A percentile compares a stretch with the other conserved stretches of the same genome.
Conservation (phyloP, 2,797 vertebrate genomes). For the Spinus pinus region DNA sequence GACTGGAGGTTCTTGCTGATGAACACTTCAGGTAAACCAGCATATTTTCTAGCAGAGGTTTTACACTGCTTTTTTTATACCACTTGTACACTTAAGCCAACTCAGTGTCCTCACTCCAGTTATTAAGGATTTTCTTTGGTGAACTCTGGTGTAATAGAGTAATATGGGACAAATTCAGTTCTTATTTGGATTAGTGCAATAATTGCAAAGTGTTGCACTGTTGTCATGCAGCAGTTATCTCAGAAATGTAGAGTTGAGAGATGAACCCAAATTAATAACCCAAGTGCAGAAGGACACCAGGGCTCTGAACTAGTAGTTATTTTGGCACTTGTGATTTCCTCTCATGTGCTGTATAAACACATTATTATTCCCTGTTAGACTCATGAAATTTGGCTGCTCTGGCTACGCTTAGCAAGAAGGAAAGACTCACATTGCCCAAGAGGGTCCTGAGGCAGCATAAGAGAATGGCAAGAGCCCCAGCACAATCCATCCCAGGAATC, state of each 20-base stretch:
- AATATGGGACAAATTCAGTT: neutral
- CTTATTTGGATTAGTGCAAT: neutral
- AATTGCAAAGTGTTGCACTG: neutral
- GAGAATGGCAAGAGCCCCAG: neutral
- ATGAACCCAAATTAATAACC: neutral
- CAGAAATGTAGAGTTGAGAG: neutral
- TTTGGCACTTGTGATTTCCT: neutral
- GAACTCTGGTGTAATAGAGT: neutral
- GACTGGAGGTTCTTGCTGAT: neutral
- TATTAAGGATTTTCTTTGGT: neutral
- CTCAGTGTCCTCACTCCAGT: neutral
- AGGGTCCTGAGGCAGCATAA: neutral
- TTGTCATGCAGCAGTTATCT: neutral
- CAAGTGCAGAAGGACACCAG: neutral
- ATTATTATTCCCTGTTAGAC: neutral
- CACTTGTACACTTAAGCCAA: neutral
- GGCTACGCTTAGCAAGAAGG: neutral
- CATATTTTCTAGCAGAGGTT: neutral
- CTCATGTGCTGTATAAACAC: neutral
- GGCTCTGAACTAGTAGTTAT: neutral
- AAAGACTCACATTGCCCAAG: neutral
- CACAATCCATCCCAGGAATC: neutral
- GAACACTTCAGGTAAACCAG: neutral
- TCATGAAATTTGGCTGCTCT: neutral
- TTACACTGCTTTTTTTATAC: neutral